These are phyloP conservation scores for Mesoligia furuncula DNA, from an alignment of 2,888 invertebrate species.

Conservation along the genomic window DNA sequence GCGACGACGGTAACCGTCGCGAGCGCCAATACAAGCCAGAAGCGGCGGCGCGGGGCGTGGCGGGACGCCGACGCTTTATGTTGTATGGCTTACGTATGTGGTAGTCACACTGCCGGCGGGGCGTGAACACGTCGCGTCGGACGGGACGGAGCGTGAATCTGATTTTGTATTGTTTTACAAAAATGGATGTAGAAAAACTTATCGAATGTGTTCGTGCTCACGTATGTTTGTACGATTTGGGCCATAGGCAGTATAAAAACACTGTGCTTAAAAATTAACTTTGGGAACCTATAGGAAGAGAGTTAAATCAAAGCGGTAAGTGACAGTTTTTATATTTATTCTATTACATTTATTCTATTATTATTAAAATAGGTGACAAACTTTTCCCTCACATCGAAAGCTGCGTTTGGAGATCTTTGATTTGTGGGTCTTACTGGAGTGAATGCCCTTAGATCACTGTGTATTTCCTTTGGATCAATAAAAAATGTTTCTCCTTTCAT, in stretches of 20 bases:
- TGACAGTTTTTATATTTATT: too few species aligned
- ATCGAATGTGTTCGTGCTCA: constrained; percentile 8
- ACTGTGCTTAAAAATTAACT: constrained; percentile 16
- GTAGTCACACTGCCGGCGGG: constrained; percentile 2
- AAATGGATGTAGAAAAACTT: constrained; percentile 1
- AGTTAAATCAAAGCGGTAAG: background rate
- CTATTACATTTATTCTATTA: too few species aligned
- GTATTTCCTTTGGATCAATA: too few species aligned
- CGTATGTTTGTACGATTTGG: constrained; percentile 13
- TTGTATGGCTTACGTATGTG: background rate
- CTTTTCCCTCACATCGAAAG: too few species aligned
- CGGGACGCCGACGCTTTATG: background rate
- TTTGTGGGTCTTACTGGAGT: constrained; percentile 15
- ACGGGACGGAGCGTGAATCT: background rate
- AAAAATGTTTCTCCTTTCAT: too few species aligned
- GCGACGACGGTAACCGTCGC: too few species aligned
- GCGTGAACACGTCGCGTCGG: background rate
- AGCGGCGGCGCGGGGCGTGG: too few species aligned
- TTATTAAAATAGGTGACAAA: too few species aligned
- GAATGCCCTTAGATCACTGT: background rate
- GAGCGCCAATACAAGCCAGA: too few species aligned
- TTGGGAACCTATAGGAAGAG: background rate
- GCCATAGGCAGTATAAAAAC: constrained; percentile 11
- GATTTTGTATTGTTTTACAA: constrained; percentile 5
- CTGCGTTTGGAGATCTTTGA: constrained; percentile 21